Conservation (phyloP, 2,888 invertebrate genomes). For the Amphipoea lucens region DNA sequence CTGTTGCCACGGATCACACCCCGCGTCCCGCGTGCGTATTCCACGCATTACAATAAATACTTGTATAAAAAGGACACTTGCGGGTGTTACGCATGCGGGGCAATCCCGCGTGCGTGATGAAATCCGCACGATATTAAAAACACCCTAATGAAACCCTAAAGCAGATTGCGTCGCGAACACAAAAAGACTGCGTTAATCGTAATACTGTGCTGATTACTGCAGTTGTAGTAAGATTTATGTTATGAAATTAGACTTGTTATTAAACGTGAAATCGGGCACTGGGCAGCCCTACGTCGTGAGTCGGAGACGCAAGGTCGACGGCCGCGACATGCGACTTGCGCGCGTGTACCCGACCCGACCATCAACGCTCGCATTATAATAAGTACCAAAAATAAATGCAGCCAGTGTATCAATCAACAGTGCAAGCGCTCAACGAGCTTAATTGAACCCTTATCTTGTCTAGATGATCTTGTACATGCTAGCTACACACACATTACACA, state of each 20-base stretch:
- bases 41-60: too few species aligned
- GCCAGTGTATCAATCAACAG: conserved; percentile 41
- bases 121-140: too few species aligned
- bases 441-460: conserved; percentile 41
- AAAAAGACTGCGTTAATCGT: conserved; percentile 31
- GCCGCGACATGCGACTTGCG: conserved; percentile 69
- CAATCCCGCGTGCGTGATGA: too few species aligned
- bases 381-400: conserved; percentile 43
- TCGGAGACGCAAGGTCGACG: conserved; percentile 74
- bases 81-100: too few species aligned
- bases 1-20: too few species aligned
- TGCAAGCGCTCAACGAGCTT: conserved; percentile 32
- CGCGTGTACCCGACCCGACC: conserved; percentile 49
- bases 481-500: not conserved
- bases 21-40: too few species aligned
- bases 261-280: conserved; percentile 2
- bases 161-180: conserved; percentile 47
- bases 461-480: conserved; percentile 5
- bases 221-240: conserved; percentile 20
- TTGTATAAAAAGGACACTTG: too few species aligned
- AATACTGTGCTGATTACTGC: conserved; percentile 16
- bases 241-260: conserved; percentile 38
- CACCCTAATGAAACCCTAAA: conserved; percentile 56
- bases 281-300: conserved; percentile 36
- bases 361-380: conserved; percentile 36